phyloP scores from a whole-genome alignment of 2,113 vertebrate genomes.

The Pteropus alecto region DNA sequence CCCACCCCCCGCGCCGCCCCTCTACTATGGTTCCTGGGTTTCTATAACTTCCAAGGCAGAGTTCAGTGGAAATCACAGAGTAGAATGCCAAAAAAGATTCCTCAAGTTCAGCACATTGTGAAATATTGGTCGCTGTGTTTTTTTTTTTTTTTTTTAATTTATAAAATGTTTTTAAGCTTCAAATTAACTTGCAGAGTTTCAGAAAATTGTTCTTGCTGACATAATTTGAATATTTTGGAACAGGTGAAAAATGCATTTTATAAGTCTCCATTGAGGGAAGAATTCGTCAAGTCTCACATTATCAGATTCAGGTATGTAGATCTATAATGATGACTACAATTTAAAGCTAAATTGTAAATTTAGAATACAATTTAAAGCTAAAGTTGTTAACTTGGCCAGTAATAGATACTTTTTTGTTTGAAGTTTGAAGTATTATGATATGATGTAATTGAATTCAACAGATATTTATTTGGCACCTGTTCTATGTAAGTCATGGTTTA shows the following conservation, averaged over 20 bases:
- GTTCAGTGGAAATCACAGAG: neutral
- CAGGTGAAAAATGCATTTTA: slow-evolving; percentile 72
- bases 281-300: slow-evolving; percentile 69
- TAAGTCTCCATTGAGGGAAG: slow-evolving; percentile 49
- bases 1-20: rapidly evolving
- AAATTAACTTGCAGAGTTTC: neutral
- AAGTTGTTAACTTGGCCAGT: neutral
- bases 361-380: neutral
- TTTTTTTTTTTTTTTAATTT: neutral
- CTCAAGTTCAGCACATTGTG: neutral
- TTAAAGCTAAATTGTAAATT: neutral
- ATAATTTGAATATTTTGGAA: slow-evolving; percentile 50
- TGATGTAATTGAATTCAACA: neutral
- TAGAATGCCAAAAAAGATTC: neutral
- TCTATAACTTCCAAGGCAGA: neutral
- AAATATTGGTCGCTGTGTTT: neutral
- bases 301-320: slow-evolving; percentile 72
- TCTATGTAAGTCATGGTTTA: neutral
- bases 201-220: slow-evolving; percentile 18
- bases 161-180: neutral
- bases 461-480: neutral
- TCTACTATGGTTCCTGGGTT: rapidly evolving
- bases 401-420: neutral
- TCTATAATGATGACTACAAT: neutral
- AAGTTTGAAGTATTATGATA: neutral